Evolutionary conservation across 92 coral and sea anemone species (phyloP), one percentile per base, ranked within the genome.

Genomic region (Bergia sp.): DNA sequence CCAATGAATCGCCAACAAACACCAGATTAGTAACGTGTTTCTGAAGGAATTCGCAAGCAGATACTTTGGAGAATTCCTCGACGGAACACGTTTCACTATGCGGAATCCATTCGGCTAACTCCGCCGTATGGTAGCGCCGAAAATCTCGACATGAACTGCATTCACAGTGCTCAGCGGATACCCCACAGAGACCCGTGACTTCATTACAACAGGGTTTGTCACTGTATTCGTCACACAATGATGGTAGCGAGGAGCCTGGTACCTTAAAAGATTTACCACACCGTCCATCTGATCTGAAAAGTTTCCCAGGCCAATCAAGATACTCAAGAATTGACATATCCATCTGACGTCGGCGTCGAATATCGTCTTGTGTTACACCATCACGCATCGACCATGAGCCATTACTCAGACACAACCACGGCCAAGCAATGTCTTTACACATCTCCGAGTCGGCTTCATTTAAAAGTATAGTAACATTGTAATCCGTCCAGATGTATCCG

Each of bases 121-220:
- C 94, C 9, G 92, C 96, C 4, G 92, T 73, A 16, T 86, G 64
- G 69, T 92, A 92, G 2, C 88, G 86, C 37, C 90, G 77, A 81
- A 94, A 94, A 53, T 94, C 94, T 20, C 85, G 89, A 82, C 94
- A 94, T 5, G 74, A 5, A 3, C 73, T 77, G 76, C 96, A 94
- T 7, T 58, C 21, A 55, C 96, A 94, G 37, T 94, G 73, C 6
- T 75, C 92, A 0, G 77, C 20, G 12, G 93, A 73, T 37, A 67
- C 92, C 36, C 96, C 94, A 83, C 96, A 94, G 29, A 73, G 41
- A 38, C 93, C 93, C 44, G 79, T 85, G 21, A 10, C 79, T 71
- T 94, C 96, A 75, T 94, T 94, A 67, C 96, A 94, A 21, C 96
- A 94, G 16, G 96, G 96, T 43, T 80, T 73, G 2, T 77, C 84